phyloP scores from a whole-genome alignment of 2,113 vertebrate species.

The Rhombomys opimus region DNA sequence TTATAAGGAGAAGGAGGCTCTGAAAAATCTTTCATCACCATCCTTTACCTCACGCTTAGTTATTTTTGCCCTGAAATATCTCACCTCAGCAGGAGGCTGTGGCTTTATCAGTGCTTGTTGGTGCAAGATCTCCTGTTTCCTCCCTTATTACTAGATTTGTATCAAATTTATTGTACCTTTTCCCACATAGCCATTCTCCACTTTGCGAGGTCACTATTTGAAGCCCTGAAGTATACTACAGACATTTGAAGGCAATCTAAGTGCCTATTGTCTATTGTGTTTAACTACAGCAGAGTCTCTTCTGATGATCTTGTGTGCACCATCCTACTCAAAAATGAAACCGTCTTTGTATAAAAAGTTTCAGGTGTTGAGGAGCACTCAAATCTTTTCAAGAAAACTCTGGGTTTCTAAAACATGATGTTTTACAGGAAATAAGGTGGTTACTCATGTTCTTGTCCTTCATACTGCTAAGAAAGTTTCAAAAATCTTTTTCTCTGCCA shows the following conservation, averaged over 20 bases:
- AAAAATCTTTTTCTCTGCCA: conserved; percentile 61
- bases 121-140: not conserved
- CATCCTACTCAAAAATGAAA: conserved; percentile 28
- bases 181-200: not conserved
- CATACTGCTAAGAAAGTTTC: conserved; percentile 36
- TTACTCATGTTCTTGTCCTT: not conserved
- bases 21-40: not conserved
- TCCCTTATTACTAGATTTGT: conserved; percentile 14
- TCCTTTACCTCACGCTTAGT: not conserved
- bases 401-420: conserved; percentile 23
- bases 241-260: not conserved
- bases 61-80: conserved; percentile 18
- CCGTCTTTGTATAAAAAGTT: conserved; percentile 16
- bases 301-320: not conserved
- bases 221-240: not conserved
- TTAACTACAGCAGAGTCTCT: not conserved
- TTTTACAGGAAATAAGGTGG: conserved; percentile 1
- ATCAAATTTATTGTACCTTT: conserved; percentile 9
- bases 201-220: not conserved
- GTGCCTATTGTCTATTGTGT: not conserved
- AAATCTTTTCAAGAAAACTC: conserved; percentile 29
- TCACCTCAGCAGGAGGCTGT: not conserved
- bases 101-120: not conserved
- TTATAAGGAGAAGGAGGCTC: not conserved
- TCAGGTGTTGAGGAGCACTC: not conserved